Base-by-base conservation (phyloP, 2,113 vertebrate genomes). In the Leiothrix lutea region DNA sequence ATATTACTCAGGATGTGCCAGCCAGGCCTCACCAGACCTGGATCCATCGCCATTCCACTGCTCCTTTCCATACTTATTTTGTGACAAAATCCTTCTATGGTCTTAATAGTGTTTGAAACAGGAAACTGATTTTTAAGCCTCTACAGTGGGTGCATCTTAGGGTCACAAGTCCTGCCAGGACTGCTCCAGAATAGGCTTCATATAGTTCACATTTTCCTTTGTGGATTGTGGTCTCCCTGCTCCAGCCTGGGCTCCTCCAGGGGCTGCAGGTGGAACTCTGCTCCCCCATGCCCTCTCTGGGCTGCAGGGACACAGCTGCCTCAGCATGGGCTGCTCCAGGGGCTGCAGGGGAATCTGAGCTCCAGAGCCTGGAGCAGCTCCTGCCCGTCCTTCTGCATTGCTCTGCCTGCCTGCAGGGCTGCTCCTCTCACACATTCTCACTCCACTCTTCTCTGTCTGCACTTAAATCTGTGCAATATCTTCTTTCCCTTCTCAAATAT, bases 401-500 rank as follows among this genome's bases (percentile, higher is more conserved):
- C 40, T 24, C 29, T 28, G 14, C 1, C 2, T 5, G 8, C 3
- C 62, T 61, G 54, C 38, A 61, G 18, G 28, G 23, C 12, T 78
- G 62, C 0, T 61, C 19, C 23, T 70, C 8, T 0, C 47, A 29
- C 9, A 3, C 1, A 1, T 1, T 8, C 4, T 45, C 28, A 28
- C 14, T 5, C 38, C 6, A 0, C 11, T 69, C 6, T 42, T 50
- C 31, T 65, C 53, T 60, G 38, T 3, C 3, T 60, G 6, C 28
- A 54, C 3, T 29, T 61, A 13, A 3, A 61, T 45, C 15, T 6
- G 9, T 33, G 9, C 47, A 53, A 6, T n/a, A 33, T 19, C 12
- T 19, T 45, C 28, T 67, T 23, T 26, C 10, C 12, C 6, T 45
- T 53, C 54, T 20, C 25, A 45, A 61, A 45, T 38, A 13, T 2